Evolutionary conservation across 2,113 vertebrate genomes (phyloP), one percentile per base, ranked within the genome.

Genomic region (Rafetus swinhoei): DNA sequence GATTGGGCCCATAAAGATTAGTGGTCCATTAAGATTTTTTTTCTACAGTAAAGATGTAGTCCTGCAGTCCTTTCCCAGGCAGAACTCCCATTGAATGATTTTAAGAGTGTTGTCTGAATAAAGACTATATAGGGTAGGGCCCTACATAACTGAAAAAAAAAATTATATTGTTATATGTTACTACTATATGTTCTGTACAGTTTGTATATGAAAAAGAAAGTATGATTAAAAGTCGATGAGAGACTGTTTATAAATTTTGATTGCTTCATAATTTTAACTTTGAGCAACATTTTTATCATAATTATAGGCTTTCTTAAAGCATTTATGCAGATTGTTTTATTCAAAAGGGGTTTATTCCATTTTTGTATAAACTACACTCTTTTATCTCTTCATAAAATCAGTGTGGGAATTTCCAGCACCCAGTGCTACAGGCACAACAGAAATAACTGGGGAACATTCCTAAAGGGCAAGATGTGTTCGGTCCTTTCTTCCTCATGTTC

Each of bases 201-300:
- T 98, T 97, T 97, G 95, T 98, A 98, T 97, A 97, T 98, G 96
- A 98, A 97, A 97, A 97, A 97, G 95, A 89, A 98, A 98, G 98
- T 98, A 93, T 98, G 98, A 98, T 98, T 98, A 98, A 98, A 98
- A 98, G 98, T 98, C 97, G 96, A 98, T 98, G 98, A 98, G 97
- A 98, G 97, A 98, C 97, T 98, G 98, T 98, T 98, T 98, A 98
- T 98, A 98, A 98, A 98, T 98, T 98, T 98, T 98, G 98, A 98
- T 98, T 98, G 98, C 98, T 98, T 98, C 98, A 98, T 98, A 98
- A 98, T 98, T 98, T 98, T 98, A 98, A 98, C 98, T 98, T 98
- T 98, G 97, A 98, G 98, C 98, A 98, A 98, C 98, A 98, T 98
- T 98, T 98, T 98, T 98, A 98, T 98, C 98, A 98, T 98, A 98